A percentile compares a stretch with the other conserved stretches of the same genome.
Evolutionary conservation across 1,140 invertebrate species (phyloP).

Genomic region (Neelides sp.): DNA sequence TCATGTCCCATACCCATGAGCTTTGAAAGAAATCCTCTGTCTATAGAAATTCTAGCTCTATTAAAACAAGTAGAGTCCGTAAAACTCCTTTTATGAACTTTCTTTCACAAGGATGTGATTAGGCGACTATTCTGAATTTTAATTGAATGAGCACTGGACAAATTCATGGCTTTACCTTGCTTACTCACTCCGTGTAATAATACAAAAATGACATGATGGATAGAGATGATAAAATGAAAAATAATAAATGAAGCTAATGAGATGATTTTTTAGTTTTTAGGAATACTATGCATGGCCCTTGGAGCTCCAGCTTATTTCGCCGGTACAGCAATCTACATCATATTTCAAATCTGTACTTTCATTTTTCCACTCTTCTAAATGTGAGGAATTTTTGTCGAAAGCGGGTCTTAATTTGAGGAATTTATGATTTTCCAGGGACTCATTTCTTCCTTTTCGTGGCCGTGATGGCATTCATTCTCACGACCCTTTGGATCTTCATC

Average conservation of each 20-base stretch:
- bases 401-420: too few species aligned
- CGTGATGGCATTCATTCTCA: conserved; percentile 63
- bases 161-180: neutral
- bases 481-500: conserved; percentile 63
- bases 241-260: neutral
- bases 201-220: neutral
- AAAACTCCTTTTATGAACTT: conserved; percentile 5
- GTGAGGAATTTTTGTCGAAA: too few species aligned
- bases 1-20: too few species aligned
- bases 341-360: neutral
- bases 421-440: conserved; percentile 45
- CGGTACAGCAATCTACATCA: neutral
- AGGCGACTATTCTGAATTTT: neutral
- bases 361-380: neutral
- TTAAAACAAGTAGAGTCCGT: too few species aligned
- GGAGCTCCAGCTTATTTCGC: conserved; percentile 48
- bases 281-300: conserved; percentile 65
- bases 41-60: too few species aligned
- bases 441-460: conserved; percentile 74
- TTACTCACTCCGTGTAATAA: neutral
- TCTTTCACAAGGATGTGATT: neutral
- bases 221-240: neutral
- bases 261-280: conserved; percentile 53
- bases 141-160: neutral
- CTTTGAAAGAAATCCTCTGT: too few species aligned